Evolutionary conservation across 2,888 invertebrate genomes (phyloP).

Genomic region (Acanthosoma haemorrhoidale): DNA sequence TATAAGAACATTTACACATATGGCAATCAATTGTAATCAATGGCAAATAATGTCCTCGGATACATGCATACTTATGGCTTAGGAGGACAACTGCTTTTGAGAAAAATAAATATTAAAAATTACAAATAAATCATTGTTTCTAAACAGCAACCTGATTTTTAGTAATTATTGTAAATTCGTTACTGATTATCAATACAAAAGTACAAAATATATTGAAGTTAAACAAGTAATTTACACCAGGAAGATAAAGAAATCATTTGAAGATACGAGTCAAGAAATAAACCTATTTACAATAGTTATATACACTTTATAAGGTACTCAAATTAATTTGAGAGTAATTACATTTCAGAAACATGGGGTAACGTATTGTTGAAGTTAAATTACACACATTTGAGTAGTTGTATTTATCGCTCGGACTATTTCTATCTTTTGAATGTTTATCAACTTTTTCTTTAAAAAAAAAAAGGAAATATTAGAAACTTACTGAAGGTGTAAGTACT

Average conservation of each 20-base stretch:
- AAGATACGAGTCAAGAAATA: not conserved
- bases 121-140: not conserved
- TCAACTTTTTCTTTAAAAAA: too few species aligned
- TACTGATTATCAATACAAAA: too few species aligned
- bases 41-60: not conserved
- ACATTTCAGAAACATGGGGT: slow-evolving; percentile 7
- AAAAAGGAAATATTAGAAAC: too few species aligned
- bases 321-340: not conserved
- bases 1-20: slow-evolving; percentile 9
- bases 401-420: slow-evolving; percentile 23
- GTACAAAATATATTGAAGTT: too few species aligned
- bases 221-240: too few species aligned
- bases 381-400: not conserved
- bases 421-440: slow-evolving; percentile 16
- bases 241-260: not conserved
- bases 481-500: too few species aligned
- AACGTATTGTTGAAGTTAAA: not conserved
- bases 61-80: not conserved
- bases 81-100: not conserved
- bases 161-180: too few species aligned
- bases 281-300: slow-evolving; percentile 27
- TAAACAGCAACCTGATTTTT: too few species aligned
- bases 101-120: not conserved
- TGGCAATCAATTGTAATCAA: slow-evolving; percentile 17
- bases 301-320: slow-evolving; percentile 13